These are phyloP conservation scores for Tolypeutes matacus DNA, from an alignment of 2,797 vertebrate species.

Conservation along the genomic window DNA sequence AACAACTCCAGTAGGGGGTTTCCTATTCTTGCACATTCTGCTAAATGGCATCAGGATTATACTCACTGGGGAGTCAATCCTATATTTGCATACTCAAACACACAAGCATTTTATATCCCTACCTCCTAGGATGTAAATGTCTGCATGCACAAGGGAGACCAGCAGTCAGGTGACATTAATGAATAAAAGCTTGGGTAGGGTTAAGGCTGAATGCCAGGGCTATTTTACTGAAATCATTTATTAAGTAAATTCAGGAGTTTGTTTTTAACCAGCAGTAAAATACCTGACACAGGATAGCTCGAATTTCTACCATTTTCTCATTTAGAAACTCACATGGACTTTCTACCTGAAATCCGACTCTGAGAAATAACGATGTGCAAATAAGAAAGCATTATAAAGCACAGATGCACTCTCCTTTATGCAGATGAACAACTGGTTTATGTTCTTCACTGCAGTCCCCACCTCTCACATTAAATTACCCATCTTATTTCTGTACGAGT, in stretches of 20 bases:
- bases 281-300: background rate
- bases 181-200: background rate
- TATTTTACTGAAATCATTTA: background rate
- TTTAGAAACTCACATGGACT: background rate
- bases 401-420: background rate
- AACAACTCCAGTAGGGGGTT: background rate
- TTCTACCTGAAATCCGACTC: background rate
- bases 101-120: background rate
- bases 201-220: background rate
- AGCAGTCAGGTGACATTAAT: background rate
- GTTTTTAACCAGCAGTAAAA: constrained; percentile 53
- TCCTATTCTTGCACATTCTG: background rate
- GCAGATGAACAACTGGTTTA: background rate
- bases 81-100: background rate
- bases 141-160: background rate
- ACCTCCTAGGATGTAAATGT: background rate
- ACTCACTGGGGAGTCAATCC: background rate
- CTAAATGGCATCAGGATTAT: background rate
- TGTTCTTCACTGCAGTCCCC: background rate
- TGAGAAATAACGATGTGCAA: background rate
- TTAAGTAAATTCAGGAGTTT: constrained; percentile 40
- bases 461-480: background rate
- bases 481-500: background rate
- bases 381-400: background rate
- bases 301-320: background rate